Base-by-base conservation (phyloP, 1,140 invertebrate genomes). In the Notospermus geniculatus region DNA sequence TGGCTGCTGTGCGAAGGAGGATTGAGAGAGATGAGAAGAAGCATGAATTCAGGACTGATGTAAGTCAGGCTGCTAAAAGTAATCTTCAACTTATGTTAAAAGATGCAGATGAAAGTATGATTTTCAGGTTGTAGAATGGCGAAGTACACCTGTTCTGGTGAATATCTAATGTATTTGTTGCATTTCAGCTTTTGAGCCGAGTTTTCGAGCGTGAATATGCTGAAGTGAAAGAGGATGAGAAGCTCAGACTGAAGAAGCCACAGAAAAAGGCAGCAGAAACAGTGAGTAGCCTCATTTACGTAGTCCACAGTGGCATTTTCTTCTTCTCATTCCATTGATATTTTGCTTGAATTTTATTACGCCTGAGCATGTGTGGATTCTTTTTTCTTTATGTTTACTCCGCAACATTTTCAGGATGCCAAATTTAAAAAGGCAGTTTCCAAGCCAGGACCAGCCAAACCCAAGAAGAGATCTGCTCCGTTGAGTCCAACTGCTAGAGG, bases 151-250 rank as follows among this genome's bases (percentile, higher is more conserved):
- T n/a, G n/a, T n/a, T n/a, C n/a, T n/a, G n/a, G n/a, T n/a, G n/a
- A n/a, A n/a, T n/a, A n/a, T n/a, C n/a, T n/a, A 36, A 36, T 36
- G 15, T 36, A 36, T 36, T 36, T 36, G 15, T 36, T 36, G 5
- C 32, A 36, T 61, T 67, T 28, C 65, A 78, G 76, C 69, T 74
- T 58, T 55, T 76, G 22, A 64, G 69, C 46, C 73, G 72, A 60
- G 66, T 71, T 41, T 78, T 76, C 54, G 39, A 66, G 28, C 71
- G 76, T 60, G 74, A 76, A 53, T 62, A 72, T 36, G 71, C 67
- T 65, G 73, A 77, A 19, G 39, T 71, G 9, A 57, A 56, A 15
- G 67, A 73, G 46, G 73, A 74, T 43, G 66, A 66, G 39, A 59
- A 70, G 11, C 56, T 65, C 53, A 58, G 63, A 17, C 25, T 72